Base-by-base conservation (phyloP, 2,797 vertebrate genomes). In the Coreius guichenoti region DNA sequence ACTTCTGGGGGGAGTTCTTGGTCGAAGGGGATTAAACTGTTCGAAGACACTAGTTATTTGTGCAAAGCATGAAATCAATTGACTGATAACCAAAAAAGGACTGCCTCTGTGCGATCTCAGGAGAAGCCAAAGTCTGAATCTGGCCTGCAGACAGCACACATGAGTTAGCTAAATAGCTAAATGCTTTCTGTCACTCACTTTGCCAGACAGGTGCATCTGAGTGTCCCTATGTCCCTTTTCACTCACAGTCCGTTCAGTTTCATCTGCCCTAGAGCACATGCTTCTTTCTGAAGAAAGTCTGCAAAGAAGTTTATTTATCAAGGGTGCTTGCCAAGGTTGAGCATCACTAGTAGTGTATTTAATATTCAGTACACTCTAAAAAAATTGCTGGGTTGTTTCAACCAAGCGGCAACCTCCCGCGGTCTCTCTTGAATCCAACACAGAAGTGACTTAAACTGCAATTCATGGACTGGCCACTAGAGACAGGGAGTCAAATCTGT, bases 21-120 rank as follows among this genome's bases (percentile, higher is more conserved):
- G 88, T 91, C 87, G 86, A 68, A 61, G 84, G 87, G 89, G 90
- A 89, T 92, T 89, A 91, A 92, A 93, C 91, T 91, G 82, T 91
- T 92, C 89, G 88, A 92, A 90, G 91, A 90, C 86, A 86, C 73
- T 79, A 85, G 86, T 90, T 81, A 84, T 89, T 85, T 85, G 80
- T 86, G 86, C 86, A 89, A 90, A 91, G 81, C 86, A 90, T 89
- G 87, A 93, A 92, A 93, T 92, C 88, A 92, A 90, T 93, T 92
- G 88, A 92, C 89, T 82, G 89, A 91, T 92, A 89, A 89, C 88
- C 89, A 70, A 80, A 86, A 84, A 78, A 83, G 86, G 80, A 90
- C 33, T 26, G 61, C 61, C 26, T 63, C 61, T 29, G 23, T 29
- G 13, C 5, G 26, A 26, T 74, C 63, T 77, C 63, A 29, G 61